A percentile compares a stretch with the other conserved stretches of the same genome.
phyloP scores from a whole-genome alignment of 2,888 invertebrate species.

The Luffia ferchaultella region DNA sequence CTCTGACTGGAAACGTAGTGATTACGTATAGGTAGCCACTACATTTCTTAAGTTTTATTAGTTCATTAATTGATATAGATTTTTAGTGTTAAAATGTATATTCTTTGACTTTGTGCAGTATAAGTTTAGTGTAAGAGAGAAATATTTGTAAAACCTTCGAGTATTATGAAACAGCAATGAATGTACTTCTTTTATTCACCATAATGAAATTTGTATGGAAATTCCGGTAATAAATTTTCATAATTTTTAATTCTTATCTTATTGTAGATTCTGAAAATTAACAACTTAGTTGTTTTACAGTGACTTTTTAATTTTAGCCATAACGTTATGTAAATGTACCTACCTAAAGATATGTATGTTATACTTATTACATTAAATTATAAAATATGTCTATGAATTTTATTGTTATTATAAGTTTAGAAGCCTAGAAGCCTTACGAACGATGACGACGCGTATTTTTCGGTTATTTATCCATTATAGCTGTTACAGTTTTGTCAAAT shows the following conservation, averaged over 20 bases:
- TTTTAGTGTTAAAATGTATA: not conserved
- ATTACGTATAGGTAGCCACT: conserved; percentile 6
- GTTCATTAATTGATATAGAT: not conserved
- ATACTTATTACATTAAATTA: conserved; percentile 60
- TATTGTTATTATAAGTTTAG: too few species aligned
- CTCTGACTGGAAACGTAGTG: conserved; percentile 40
- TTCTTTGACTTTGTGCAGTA: conserved; percentile 28
- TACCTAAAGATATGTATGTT: conserved; percentile 43
- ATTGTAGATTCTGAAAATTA: conserved; percentile 24
- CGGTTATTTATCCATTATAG: too few species aligned
- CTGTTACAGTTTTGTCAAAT: too few species aligned
- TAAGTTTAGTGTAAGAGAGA: conserved; percentile 34
- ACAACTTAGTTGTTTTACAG: conserved; percentile 46
- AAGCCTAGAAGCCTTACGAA: too few species aligned
- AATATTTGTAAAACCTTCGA: conserved; percentile 56
- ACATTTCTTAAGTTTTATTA: not conserved
- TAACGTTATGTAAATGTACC: conserved; percentile 46
- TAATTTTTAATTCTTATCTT: conserved; percentile 9
- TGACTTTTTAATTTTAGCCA: conserved; percentile 41
- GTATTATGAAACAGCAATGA: conserved; percentile 37
- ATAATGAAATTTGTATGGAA: not conserved
- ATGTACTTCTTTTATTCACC: not conserved
- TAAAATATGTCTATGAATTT: conserved; percentile 29
- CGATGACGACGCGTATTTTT: too few species aligned
- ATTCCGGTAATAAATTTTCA: not conserved